Conservation (phyloP, 2,888 invertebrate species). For the Xanthia togata region DNA sequence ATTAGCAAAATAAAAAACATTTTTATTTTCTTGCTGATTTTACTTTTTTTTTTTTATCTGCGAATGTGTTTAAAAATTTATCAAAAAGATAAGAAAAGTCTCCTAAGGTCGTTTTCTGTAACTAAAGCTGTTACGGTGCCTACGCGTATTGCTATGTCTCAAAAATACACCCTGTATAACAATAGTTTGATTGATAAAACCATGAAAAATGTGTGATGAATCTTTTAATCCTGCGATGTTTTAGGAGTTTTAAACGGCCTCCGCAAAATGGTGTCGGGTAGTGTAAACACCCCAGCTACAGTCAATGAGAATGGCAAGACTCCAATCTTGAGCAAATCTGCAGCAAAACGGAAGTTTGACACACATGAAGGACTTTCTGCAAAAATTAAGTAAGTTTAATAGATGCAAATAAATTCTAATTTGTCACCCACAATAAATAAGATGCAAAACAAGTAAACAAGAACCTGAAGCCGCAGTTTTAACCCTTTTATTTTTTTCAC, state of each 20-base stretch:
- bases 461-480: neutral
- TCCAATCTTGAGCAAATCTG: slow-evolving; percentile 91
- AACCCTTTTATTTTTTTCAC: slow-evolving; percentile 72
- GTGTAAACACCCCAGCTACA: slow-evolving; percentile 89
- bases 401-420: neutral
- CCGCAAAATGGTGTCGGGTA: slow-evolving; percentile 94
- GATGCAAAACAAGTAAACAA: neutral
- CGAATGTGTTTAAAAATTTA: too few relatives aligned
- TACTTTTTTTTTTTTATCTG: too few relatives aligned
- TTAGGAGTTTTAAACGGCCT: slow-evolving; percentile 94
- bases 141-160: too few relatives aligned
- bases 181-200: neutral
- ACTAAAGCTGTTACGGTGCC: too few relatives aligned
- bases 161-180: too few relatives aligned
- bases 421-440: neutral
- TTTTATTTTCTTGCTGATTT: too few relatives aligned
- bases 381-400: slow-evolving; percentile 91
- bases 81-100: too few relatives aligned
- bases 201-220: neutral
- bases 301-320: slow-evolving; percentile 86
- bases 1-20: too few relatives aligned
- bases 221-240: neutral
- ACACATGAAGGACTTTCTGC: slow-evolving; percentile 90
- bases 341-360: slow-evolving; percentile 92
- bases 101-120: too few relatives aligned